phyloP scores from a whole-genome alignment of 37 sponge, comb jelly and placozoan species.

The Axinella damicornis region DNA sequence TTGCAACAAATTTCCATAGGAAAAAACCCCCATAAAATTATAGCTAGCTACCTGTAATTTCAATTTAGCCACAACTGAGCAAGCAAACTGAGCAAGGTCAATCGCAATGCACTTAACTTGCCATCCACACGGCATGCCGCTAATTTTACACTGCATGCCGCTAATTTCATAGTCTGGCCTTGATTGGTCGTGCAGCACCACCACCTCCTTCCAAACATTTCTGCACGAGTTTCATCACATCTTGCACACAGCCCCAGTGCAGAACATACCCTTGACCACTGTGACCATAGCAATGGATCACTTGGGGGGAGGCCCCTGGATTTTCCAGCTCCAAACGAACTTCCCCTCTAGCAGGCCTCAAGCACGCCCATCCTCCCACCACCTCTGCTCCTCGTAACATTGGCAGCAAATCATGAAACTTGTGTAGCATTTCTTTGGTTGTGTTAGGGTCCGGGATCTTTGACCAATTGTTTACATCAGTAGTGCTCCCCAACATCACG shows the following conservation, averaged over 20 bases:
- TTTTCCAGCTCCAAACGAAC: constrained; percentile 66
- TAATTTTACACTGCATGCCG: no score
- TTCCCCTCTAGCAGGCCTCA: constrained; percentile 43
- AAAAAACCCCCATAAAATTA: no score
- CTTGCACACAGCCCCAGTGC: constrained; percentile 76
- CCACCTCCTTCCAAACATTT: no score
- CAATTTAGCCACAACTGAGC: no score
- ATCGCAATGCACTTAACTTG: no score
- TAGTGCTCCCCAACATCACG: constrained; percentile 49
- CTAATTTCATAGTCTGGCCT: no score
- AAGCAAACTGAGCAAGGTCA: no score
- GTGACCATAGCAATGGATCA: constrained; percentile 80
- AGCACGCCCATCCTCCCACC: constrained; percentile 39
- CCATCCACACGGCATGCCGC: no score
- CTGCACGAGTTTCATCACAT: constrained; percentile 12
- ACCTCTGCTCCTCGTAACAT: constrained; percentile 37
- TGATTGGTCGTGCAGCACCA: no score
- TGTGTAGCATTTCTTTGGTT: neutral
- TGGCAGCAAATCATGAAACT: constrained; percentile 26
- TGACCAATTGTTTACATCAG: constrained; percentile 1
- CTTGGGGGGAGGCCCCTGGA: neutral
- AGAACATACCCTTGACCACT: constrained; percentile 56
- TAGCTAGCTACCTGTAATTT: no score
- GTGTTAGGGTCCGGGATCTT: constrained; percentile 1
- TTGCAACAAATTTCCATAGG: no score